phyloP scores from a whole-genome alignment of 2,113 vertebrate genomes.

The Dipodomys spectabilis region DNA sequence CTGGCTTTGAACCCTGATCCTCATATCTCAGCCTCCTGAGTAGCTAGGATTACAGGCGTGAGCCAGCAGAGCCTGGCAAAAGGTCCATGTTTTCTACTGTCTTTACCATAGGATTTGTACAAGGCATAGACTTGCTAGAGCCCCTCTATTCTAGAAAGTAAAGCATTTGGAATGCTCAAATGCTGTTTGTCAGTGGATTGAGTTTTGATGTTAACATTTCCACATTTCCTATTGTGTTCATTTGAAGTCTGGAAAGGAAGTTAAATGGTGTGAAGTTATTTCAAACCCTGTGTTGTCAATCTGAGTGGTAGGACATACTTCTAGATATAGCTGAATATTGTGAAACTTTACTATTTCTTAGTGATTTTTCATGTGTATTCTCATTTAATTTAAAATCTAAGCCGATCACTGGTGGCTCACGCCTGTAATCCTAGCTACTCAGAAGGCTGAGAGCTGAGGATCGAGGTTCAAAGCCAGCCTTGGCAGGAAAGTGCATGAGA shows the following conservation, averaged over 20 bases:
- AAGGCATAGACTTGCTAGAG: not conserved
- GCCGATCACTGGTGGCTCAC: too few relatives aligned
- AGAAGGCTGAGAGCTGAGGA: too few relatives aligned
- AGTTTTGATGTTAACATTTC: not conserved
- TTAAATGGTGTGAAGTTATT: not conserved
- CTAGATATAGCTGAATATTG: not conserved
- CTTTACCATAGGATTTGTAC: not conserved
- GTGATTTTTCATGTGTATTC: not conserved
- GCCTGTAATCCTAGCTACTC: too few relatives aligned
- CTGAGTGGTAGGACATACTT: not conserved
- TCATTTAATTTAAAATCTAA: not conserved
- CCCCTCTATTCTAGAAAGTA: not conserved
- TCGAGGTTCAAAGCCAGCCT: too few relatives aligned
- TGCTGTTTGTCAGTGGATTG: not conserved
- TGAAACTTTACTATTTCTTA: not conserved
- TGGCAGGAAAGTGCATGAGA: too few relatives aligned
- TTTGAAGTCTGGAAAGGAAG: slow-evolving; percentile 35
- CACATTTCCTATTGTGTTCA: not conserved
- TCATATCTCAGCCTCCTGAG: too few relatives aligned
- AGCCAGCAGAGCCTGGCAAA: not conserved
- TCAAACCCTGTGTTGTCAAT: not conserved
- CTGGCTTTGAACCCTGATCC: too few relatives aligned
- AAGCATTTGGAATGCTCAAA: not conserved
- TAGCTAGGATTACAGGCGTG: too few relatives aligned
- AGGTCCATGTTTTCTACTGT: not conserved